Percentiles rank a stretch among this genome's conserved stretches.
Conservation (phyloP, 2,888 invertebrate species). For the Agrotis puta region DNA sequence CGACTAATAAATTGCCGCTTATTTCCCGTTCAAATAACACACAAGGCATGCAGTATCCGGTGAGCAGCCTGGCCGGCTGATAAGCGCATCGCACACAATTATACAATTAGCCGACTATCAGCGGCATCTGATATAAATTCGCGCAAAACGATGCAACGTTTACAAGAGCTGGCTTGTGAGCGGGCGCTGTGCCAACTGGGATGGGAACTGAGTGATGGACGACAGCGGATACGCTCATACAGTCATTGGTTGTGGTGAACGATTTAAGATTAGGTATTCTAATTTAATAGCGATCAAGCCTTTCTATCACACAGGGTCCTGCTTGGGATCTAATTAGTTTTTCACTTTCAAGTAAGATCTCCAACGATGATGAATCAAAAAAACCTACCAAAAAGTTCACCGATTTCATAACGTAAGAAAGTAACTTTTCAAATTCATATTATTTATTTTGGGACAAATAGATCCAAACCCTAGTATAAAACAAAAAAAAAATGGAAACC, state of each 20-base stretch:
- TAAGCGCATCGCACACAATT: slow-evolving; percentile 63
- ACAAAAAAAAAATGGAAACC: too few species aligned
- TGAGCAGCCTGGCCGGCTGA: slow-evolving; percentile 11
- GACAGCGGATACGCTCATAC: slow-evolving; percentile 17
- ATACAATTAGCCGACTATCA: slow-evolving; percentile 76
- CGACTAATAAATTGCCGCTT: neutral
- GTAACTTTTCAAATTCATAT: too few species aligned
- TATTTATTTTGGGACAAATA: too few species aligned
- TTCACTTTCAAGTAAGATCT: neutral
- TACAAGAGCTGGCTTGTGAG: slow-evolving; percentile 70
- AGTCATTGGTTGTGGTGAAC: too few species aligned
- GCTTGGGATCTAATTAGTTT: too few species aligned
- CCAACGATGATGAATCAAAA: neutral
- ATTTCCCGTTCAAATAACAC: slow-evolving; percentile 16
- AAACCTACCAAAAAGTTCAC: too few species aligned
- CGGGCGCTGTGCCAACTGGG: slow-evolving; percentile 66
- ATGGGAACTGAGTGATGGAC: slow-evolving; percentile 47
- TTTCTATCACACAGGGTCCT: too few species aligned
- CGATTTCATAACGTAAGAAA: too few species aligned
- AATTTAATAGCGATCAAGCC: neutral
- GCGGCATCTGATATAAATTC: slow-evolving; percentile 74
- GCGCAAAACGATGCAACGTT: slow-evolving; percentile 75
- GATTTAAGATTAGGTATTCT: neutral
- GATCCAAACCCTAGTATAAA: too few species aligned
- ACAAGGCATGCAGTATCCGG: slow-evolving; percentile 14